Base-by-base conservation (phyloP, 2,888 invertebrate species). In the Agelastica alni region DNA sequence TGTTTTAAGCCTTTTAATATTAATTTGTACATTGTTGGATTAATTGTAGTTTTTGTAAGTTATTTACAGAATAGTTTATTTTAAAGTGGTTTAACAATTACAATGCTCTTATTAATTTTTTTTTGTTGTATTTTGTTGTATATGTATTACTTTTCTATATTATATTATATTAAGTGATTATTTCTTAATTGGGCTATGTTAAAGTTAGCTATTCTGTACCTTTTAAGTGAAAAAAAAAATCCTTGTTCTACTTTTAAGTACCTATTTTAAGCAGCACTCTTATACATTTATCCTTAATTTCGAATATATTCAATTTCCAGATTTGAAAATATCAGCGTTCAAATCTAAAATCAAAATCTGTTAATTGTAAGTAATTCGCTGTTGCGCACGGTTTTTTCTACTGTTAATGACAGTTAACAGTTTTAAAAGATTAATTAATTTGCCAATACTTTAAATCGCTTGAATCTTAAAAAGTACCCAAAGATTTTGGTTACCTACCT, bases 191-290 rank as follows among this genome's bases (percentile, higher is more conserved):
- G 26, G 42, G 46, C 44, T 36, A 49, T 58, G 57, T 54, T 64
- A 61, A 62, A 63, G 61, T 64, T 57, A 59, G 54, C 63, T 64
- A 62, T 58, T 55, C 58, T 60, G 58, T 56, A 42, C 16, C 37
- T 39, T 12, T 34, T 39, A 39, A 39, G 37, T 39, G 10, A 39
- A 26, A 26, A n/a, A n/a, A n/a, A n/a, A 39, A 18, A 20, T 20
- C 37, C 20, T 39, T 4, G 16, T 36, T 18, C 20, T 12, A 32
- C 5, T 9, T 12, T 51, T 54, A 36, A 41, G 53, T 52, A 48
- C 36, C 42, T 30, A 47, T 16, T n/a, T n/a, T 51, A 56, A 44
- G 53, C 49, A 49, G 30, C 28, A 51, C 31, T 47, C 39, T 48
- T 16, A 18, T 17, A 43, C 14, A 16, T 30, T 14, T 7, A 14